phyloP scores from a whole-genome alignment of 2,888 invertebrate genomes.

The Leptinotarsa juncta region DNA sequence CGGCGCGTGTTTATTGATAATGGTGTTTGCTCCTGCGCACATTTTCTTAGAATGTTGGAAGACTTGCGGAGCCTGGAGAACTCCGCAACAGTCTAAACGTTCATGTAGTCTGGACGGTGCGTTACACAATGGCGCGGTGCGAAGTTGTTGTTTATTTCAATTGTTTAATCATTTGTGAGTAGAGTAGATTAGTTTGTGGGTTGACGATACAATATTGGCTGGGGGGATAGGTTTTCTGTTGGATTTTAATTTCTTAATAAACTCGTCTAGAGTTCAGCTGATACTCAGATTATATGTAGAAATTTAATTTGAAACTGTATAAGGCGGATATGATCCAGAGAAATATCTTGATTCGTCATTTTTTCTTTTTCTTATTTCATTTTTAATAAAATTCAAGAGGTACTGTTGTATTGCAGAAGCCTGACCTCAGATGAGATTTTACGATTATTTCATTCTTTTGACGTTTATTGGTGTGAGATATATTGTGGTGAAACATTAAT shows the following conservation, averaged over 20 bases:
- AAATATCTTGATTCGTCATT: too few species aligned
- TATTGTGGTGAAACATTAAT: too few species aligned
- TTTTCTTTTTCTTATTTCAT: too few species aligned
- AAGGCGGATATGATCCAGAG: too few species aligned
- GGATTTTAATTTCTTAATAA: not conserved
- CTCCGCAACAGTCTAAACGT: conserved; percentile 51
- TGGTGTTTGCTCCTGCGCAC: conserved; percentile 50
- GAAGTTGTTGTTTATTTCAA: conserved; percentile 44
- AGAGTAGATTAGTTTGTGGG: conserved; percentile 8
- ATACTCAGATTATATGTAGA: too few species aligned
- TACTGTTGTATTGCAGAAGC: too few species aligned
- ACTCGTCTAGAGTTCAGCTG: too few species aligned
- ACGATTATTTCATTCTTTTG: too few species aligned
- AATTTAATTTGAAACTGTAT: too few species aligned
- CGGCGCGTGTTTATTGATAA: conserved; percentile 58
- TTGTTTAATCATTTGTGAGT: conserved; percentile 50
- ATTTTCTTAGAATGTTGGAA: conserved; percentile 46
- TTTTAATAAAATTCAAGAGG: too few species aligned
- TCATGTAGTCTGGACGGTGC: conserved; percentile 47
- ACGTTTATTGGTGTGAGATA: too few species aligned
- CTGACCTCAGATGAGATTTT: too few species aligned
- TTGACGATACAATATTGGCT: not conserved
- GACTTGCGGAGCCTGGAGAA: conserved; percentile 33
- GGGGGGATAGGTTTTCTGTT: not conserved
- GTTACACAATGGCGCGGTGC: conserved; percentile 51